Conservation (phyloP, 2,113 vertebrate species). For the Psophia crepitans region DNA sequence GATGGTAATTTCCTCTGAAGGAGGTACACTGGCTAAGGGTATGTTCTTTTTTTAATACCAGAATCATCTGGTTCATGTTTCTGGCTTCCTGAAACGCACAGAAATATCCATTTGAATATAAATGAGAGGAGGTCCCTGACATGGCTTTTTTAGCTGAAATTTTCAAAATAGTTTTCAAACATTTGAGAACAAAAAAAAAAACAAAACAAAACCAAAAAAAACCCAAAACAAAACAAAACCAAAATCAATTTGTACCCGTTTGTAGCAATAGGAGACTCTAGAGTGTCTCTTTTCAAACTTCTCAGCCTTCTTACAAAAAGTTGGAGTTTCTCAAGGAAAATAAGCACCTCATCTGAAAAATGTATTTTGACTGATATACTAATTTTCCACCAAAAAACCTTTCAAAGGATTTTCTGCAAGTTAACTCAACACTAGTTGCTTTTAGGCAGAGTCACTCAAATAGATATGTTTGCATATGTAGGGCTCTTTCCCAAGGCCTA, state of each 20-base stretch:
- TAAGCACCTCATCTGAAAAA: neutral
- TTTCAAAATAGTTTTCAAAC: neutral
- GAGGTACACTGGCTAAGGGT: conserved; percentile 10
- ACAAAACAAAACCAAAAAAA: neutral
- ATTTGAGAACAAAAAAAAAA: neutral
- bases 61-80: conserved; percentile 33
- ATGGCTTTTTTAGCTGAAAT: neutral
- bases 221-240: neutral
- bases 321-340: neutral
- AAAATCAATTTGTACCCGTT: neutral
- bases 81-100: conserved; percentile 21
- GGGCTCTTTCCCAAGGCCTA: neutral
- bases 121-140: conserved; percentile 1
- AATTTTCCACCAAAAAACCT: neutral
- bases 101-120: conserved; percentile 16
- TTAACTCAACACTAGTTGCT: neutral
- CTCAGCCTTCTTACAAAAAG: neutral
- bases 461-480: neutral
- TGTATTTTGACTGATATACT: neutral
- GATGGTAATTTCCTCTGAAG: conserved; percentile 22
- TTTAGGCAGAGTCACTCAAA: neutral
- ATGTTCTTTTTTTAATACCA: conserved; percentile 44
- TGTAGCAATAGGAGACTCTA: neutral
- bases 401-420: neutral
- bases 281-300: neutral